phyloP scores from a whole-genome alignment of 2,888 invertebrate species.

The Pteria penguin region DNA sequence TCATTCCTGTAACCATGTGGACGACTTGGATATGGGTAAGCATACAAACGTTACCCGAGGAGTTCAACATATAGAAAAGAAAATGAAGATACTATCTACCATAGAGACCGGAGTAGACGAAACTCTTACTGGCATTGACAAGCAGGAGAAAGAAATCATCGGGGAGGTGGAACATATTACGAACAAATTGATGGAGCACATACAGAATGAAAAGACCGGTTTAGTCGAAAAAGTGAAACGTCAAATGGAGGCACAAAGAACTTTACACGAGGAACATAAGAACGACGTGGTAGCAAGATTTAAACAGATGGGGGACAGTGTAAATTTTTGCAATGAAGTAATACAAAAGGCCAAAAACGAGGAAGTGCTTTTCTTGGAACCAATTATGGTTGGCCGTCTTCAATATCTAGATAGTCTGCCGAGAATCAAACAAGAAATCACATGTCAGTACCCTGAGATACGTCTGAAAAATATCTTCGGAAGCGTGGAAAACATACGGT shows the following conservation, averaged over 20 bases:
- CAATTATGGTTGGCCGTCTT: conserved; percentile 42
- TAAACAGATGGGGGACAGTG: conserved; percentile 43
- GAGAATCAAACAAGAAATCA: conserved; percentile 41
- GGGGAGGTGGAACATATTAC: conserved; percentile 51
- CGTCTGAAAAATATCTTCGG: conserved; percentile 53
- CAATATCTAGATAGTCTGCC: conserved; percentile 30
- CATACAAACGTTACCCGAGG: conserved; percentile 43
- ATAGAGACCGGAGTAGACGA: conserved; percentile 43
- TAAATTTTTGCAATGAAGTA: conserved; percentile 48
- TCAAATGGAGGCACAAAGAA: conserved; percentile 52
- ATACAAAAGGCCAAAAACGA: conserved; percentile 52
- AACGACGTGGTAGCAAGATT: conserved; percentile 37
- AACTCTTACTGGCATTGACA: conserved; percentile 46
- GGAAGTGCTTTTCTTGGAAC: conserved; percentile 51
- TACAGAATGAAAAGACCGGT: conserved; percentile 53
- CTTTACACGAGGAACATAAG: conserved; percentile 43
- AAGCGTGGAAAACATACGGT: conserved; percentile 49
- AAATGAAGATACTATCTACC: conserved; percentile 38
- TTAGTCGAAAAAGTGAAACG: conserved; percentile 43
- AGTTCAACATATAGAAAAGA: conserved; percentile 45
- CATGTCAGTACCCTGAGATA: conserved; percentile 54
- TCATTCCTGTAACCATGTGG: conserved; percentile 42
- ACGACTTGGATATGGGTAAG: conserved; percentile 45
- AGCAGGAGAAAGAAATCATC: conserved; percentile 48
- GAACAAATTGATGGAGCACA: conserved; percentile 50